Base-by-base conservation (phyloP, 1,140 invertebrate genomes). In the Drosophila nannoptera region DNA sequence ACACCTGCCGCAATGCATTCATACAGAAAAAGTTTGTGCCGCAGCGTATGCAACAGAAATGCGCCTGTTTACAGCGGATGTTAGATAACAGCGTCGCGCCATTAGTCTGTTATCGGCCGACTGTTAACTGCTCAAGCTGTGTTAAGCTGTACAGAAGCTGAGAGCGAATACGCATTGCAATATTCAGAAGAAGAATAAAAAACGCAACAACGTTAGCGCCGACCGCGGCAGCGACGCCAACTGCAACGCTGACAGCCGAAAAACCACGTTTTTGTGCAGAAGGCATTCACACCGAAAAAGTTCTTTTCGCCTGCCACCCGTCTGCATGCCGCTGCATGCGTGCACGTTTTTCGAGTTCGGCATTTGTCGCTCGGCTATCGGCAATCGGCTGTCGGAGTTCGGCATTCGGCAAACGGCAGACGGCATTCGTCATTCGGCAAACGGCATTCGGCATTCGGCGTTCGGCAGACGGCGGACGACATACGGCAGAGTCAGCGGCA, bases 221-320 rank as follows among this genome's bases (percentile, higher is more conserved):
- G 35, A 50, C 69, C n/a, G 32, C 38, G 33, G 43, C 66, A 33
- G 59, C 46, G 32, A 49, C 63, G 56, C 29, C 45, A 42, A 49
- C 48, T 50, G 54, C 61, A 49, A 40, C 61, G 67, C 45, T 52
- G 66, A 59, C 54, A 60, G 53, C 66, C 76, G 76, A 84, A 84
- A 76, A 83, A 84, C 78, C 78, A 78, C 73, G 80, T 80, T 80
- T 84, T 86, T 84, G 81, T 84, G 81, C 81, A 86, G 81, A 84
- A 84, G 81, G 77, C 81, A 86, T 84, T 84, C 80, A 84, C 80
- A 84, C 80, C 80, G 61, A 83, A 75, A 72, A 73, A 69, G 68
- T 70, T 77, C 43, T 73, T 71, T 59, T 61, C 45, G 73, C 69
- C 58, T 43, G 59, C 46, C 31, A 32, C 35, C 49, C 50, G 55